Percentiles rank a stretch among this genome's conserved stretches.
Conservation (phyloP, 2,888 invertebrate genomes). For the Sabellastarte sp. region DNA sequence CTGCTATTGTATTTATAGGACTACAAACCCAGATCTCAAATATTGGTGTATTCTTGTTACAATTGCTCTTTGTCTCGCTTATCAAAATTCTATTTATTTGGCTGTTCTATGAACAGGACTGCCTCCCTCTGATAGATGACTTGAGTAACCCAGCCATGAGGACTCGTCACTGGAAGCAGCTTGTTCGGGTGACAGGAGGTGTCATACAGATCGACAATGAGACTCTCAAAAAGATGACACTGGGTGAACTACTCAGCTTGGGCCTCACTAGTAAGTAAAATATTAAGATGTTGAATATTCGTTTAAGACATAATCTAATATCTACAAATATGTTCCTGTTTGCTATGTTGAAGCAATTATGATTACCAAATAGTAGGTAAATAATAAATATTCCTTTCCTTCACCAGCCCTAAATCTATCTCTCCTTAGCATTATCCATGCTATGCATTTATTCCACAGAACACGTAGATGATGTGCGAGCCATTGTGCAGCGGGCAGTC, state of each 20-base stretch:
- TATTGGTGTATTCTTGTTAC: no score
- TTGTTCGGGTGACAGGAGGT: constrained; percentile 57
- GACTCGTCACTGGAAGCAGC: constrained; percentile 59
- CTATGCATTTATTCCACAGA: constrained; percentile 32
- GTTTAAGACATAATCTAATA: no score
- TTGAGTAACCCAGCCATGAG: constrained; percentile 58
- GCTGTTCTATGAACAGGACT: constrained; percentile 35
- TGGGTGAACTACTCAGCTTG: constrained; percentile 56
- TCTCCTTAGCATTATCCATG: neutral
- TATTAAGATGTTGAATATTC: no score
- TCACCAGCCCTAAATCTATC: neutral
- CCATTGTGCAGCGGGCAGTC: constrained; percentile 57
- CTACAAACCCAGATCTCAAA: no score
- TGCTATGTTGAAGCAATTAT: neutral
- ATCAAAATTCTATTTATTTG: no score
- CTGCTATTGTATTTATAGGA: no score
- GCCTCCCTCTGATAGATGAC: constrained; percentile 57
- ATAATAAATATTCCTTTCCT: neutral
- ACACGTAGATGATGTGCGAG: constrained; percentile 57
- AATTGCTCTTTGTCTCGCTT: no score
- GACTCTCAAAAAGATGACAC: constrained; percentile 56
- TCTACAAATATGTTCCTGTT: no score
- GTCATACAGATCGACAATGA: constrained; percentile 56
- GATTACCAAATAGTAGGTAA: neutral
- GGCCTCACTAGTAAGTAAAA: constrained; percentile 57